phyloP scores from a whole-genome alignment of 2,888 invertebrate species.

The Amphipyra tragopoginis region DNA sequence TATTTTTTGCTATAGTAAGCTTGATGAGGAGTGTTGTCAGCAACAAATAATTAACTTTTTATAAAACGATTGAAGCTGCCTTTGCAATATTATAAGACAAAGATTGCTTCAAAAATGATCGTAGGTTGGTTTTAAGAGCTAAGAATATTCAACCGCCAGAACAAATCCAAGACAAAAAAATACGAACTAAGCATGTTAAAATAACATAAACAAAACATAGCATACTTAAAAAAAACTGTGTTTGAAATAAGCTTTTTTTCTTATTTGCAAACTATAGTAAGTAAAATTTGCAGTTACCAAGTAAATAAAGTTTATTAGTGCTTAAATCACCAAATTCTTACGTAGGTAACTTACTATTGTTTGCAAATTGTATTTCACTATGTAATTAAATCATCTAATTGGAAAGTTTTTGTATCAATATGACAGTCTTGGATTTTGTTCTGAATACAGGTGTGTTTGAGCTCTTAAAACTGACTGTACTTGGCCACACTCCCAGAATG shows the following conservation, averaged over 20 bases:
- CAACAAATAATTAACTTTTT: constrained; percentile 6
- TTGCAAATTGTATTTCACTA: constrained; percentile 7
- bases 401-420: constrained; percentile 9
- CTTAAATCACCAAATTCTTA: background rate
- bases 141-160: constrained; percentile 48
- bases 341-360: constrained; percentile 1
- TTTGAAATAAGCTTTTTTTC: background rate
- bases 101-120: constrained; percentile 61
- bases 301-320: no score
- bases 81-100: constrained; percentile 67
- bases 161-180: constrained; percentile 66
- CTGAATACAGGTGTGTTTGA: constrained; percentile 76
- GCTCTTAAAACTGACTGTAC: constrained; percentile 69
- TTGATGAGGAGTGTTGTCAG: constrained; percentile 35
- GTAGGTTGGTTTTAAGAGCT: constrained; percentile 57
- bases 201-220: no score
- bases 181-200: background rate
- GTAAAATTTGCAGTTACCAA: constrained; percentile 2
- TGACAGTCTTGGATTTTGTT: constrained; percentile 80
- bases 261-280: constrained; percentile 16
- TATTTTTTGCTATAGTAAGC: background rate
- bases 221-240: no score
- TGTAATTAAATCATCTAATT: background rate
- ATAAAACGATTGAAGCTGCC: constrained; percentile 60
- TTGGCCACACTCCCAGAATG: constrained; percentile 77